Evolutionary conservation across 2,797 vertebrate species (phyloP).

Genomic region (Chromobotia macracanthus): DNA sequence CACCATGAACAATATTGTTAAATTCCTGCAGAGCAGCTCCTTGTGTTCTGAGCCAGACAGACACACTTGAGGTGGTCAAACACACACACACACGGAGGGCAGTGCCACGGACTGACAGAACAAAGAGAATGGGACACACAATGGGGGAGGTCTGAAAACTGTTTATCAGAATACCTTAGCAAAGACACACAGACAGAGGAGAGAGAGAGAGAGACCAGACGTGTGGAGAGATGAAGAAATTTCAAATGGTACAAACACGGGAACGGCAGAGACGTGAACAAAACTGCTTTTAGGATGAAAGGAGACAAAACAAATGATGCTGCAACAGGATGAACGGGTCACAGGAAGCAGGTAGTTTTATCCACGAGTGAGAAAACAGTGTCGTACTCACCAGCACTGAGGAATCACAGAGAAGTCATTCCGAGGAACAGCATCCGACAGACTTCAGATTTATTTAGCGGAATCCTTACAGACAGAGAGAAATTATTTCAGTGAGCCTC

Average conservation of each 20-base stretch:
- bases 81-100: conserved; percentile 6
- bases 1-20: not conserved
- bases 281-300: conserved; percentile 25
- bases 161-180: conserved; percentile 49
- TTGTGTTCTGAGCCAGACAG: conserved; percentile 16
- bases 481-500: too few relatives aligned
- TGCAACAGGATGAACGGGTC: conserved; percentile 33
- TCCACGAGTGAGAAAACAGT: conserved; percentile 11
- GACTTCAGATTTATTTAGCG: conserved; percentile 41
- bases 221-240: conserved; percentile 6
- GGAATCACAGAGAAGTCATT: conserved; percentile 49
- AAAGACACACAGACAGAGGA: conserved; percentile 39
- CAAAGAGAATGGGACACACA: conserved; percentile 66
- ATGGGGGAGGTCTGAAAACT: conserved; percentile 56
- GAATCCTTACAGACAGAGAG: conserved; percentile 42
- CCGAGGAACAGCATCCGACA: conserved; percentile 45
- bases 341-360: conserved; percentile 23
- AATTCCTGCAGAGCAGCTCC: conserved; percentile 27
- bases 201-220: not conserved
- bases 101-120: conserved; percentile 54
- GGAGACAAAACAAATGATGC: not conserved
- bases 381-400: conserved; percentile 50
- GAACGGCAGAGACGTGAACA: conserved; percentile 11
- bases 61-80: conserved; percentile 36
- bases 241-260: conserved; percentile 19